Base-by-base conservation (phyloP, 2,113 vertebrate genomes). In the Mormyrus iriodes region DNA sequence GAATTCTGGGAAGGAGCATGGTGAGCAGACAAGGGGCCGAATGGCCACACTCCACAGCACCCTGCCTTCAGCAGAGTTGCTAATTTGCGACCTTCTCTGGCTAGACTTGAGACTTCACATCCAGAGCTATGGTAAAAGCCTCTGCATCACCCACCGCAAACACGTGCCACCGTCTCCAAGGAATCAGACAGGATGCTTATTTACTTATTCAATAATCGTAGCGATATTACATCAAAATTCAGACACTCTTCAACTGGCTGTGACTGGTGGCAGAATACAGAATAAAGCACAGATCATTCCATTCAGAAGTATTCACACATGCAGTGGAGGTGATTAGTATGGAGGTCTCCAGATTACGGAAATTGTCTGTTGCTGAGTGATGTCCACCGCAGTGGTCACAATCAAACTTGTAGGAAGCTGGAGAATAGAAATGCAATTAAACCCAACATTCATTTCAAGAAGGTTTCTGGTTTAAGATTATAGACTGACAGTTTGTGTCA, bases 1-100 rank as follows among this genome's bases (percentile, higher is more conserved):
- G n/a, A 24, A 44, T 85, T 49, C 83, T 92, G 90, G 89, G 89
- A 44, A 91, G 91, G 35, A 42, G 73, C 4, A 42, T n/a, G n/a
- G 15, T 69, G 61, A 69, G 61, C 3, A 69, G 35, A 19, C 15
- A 4, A 2, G 7, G 13, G 35, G 73, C 13, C 15, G 35, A 42
- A 35, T 7, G n/a, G 73, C 73, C 35, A 19, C 4, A n/a, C 10
- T 39, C 15, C 35, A 19, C 4, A 7, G 4, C 4, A 39, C 13
- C 69, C 15, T 19, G 35, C 42, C 15, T 79, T 35, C 31, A 79
- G 4, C 17, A 6, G 2, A 6, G 15, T 0, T 2, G 1, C 69
- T 13, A 39, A 39, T 39, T 5, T 76, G 31, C 13, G 17, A 79
- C 13, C 15, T 53, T 53, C 17, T 13, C 19, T 35, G 73, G 13